Base-by-base conservation (phyloP, 2,888 invertebrate genomes). In the Philereme vetulata region DNA sequence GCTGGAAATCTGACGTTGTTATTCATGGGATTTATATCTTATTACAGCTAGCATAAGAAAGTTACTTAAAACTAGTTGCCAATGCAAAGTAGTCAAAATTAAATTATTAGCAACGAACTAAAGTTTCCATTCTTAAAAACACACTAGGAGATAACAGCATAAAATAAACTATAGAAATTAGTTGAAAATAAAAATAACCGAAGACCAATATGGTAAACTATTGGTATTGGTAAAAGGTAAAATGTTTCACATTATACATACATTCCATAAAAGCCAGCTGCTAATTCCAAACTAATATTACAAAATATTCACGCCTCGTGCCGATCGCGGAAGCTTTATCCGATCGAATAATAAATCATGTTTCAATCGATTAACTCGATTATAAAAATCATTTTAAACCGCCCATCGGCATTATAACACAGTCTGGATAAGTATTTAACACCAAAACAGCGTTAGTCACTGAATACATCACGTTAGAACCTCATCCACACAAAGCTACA, bases 391-490 rank as follows among this genome's bases (percentile, higher is more conserved):
- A 60, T 62, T 59, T 10, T 42, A 59, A 56, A 45, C 61, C 58
- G 56, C 60, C 61, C 57, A 66, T 65, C 6, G 55, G 43, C 47
- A 62, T 65, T 62, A 65, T 62, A 60, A 60, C 65, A 11, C 44
- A 6, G 44, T 5, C 44, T 44, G 5, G 11, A 21, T 21, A 44
- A 44, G 44, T 21, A 21, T 44, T 44, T 44, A 21, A 44, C 66
- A 70, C 68, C 63, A 67, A 67, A 68, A 68, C 61, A 66, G 56
- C 60, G 67, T 73, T 67, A 72, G 71, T 74, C 68, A 70, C 64
- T 63, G 59, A 64, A 68, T 65, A 68, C 21, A 21, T 62, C 64
- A 57, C 55, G 57, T 64, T 67, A 68, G 65, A 70, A 71, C 68
- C 66, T 68, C 57, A 54, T 67, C 60, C 54, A 64, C 61, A 69